phyloP scores from a whole-genome alignment of 92 coral and sea anemone species.

The Siderastrea siderea region DNA sequence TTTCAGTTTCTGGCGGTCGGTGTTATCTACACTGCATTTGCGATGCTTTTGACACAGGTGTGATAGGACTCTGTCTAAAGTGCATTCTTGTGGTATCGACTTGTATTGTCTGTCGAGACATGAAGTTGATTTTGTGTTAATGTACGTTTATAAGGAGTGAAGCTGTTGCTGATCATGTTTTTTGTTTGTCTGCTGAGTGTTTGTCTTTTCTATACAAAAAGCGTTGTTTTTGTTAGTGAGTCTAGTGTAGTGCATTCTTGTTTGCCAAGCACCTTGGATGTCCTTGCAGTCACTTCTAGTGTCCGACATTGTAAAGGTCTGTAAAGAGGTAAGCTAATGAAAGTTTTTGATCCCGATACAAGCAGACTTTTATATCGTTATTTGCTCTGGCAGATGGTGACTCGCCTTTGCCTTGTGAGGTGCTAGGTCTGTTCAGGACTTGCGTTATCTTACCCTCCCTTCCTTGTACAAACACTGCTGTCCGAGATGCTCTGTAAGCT shows the following conservation, averaged over 20 bases:
- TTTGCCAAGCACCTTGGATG: not conserved
- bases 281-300: not conserved
- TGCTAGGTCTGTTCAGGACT: not conserved
- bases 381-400: no score
- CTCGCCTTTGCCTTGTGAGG: not conserved
- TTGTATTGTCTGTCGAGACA: not conserved
- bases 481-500: not conserved
- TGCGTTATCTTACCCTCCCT: not conserved
- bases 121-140: not conserved
- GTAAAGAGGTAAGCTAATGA: no score
- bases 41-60: no score
- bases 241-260: no score
- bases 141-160: not conserved
- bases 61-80: not conserved
- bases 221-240: no score
- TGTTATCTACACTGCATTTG: no score
- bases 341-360: no score
- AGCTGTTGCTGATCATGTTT: not conserved
- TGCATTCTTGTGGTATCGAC: not conserved
- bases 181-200: not conserved
- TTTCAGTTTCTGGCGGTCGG: no score
- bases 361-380: no score
- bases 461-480: slow-evolving; percentile 4
- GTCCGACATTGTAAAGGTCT: not conserved
- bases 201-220: not conserved